Evolutionary conservation across 2,113 vertebrate genomes (phyloP), one percentile per base, ranked within the genome.

Genomic region (Phylloscopus trochilus): DNA sequence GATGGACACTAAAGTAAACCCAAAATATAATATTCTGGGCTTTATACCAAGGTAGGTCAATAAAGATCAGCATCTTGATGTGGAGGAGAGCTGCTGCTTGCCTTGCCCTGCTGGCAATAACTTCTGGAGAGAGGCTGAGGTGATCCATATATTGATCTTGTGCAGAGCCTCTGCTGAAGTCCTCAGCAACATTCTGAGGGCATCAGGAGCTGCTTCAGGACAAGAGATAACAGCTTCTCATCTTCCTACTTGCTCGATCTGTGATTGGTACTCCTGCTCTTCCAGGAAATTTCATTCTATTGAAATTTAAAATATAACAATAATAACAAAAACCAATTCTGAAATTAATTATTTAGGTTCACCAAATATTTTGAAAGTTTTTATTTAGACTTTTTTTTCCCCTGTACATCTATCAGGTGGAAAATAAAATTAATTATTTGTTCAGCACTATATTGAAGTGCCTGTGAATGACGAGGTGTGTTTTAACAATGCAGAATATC

Each of bases 341-440:
- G 37, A 90, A 74, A 95, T 94, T 66, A 95, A 93, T 97, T 94
- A 89, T 92, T 94, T 87, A 87, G 15, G n/a, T 82, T 94, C 15
- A 4, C 53, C 89, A 96, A 97, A 97, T 91, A 95, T 72, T 87
- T 37, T 92, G 87, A 33, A 93, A 90, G 56, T 47, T 95, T 93
- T 84, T 90, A 74, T 78, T 56, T 76, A 84, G 69, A 60, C 44
- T 7, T 63, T 63, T 68, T 74, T 52, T 41, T 4, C 9, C 27
- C 10, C 15, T 16, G 4, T 73, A 39, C 0, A 0, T 39, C 68
- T 67, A 30, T 77, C 12, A 13, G 35, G 35, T 59, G 10, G 80
- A 75, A 93, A 89, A 92, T 87, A 74, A 73, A 90, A 93, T 76
- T 68, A 91, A 83, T 79, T 90, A 90, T 95, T 93, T 93, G 76